Evolutionary conservation across 2,113 vertebrate species (phyloP).

Genomic region (Osmerus eperlanus): DNA sequence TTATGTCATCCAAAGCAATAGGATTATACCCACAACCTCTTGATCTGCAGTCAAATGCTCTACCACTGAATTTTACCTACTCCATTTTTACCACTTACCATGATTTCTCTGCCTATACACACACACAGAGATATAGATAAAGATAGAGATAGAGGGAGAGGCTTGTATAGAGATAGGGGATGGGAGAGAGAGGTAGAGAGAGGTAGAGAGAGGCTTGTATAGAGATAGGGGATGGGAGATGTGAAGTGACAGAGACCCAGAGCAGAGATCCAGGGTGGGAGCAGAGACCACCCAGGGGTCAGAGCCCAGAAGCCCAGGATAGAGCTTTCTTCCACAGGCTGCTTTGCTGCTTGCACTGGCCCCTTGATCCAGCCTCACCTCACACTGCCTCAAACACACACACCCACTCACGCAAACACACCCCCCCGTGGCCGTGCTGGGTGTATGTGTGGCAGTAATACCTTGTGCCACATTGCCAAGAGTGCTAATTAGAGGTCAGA

Average conservation of each 20-base stretch:
- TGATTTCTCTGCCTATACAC: not conserved
- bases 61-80: slow-evolving; percentile 16
- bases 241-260: slow-evolving; percentile 64
- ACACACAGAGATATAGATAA: not conserved
- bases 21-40: slow-evolving; percentile 50
- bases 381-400: slow-evolving; percentile 53
- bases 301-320: slow-evolving; percentile 46
- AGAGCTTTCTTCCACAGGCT: slow-evolving; percentile 46
- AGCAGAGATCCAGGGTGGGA: slow-evolving; percentile 51
- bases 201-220: slow-evolving; percentile 12
- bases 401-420: slow-evolving; percentile 4
- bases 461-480: slow-evolving; percentile 71
- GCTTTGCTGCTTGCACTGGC: slow-evolving; percentile 50
- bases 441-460: slow-evolving; percentile 52
- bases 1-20: too few relatives aligned
- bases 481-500: slow-evolving; percentile 78
- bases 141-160: slow-evolving; percentile 9
- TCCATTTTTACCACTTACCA: not conserved
- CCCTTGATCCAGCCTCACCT: slow-evolving; percentile 54
- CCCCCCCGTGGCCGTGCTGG: slow-evolving; percentile 5
- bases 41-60: slow-evolving; percentile 78
- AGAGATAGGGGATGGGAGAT: slow-evolving; percentile 23
- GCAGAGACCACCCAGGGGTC: slow-evolving; percentile 49
- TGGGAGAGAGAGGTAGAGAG: slow-evolving; percentile 13
- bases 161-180: not conserved